phyloP scores from a whole-genome alignment of 2,888 invertebrate genomes.

The Rutpela maculata region DNA sequence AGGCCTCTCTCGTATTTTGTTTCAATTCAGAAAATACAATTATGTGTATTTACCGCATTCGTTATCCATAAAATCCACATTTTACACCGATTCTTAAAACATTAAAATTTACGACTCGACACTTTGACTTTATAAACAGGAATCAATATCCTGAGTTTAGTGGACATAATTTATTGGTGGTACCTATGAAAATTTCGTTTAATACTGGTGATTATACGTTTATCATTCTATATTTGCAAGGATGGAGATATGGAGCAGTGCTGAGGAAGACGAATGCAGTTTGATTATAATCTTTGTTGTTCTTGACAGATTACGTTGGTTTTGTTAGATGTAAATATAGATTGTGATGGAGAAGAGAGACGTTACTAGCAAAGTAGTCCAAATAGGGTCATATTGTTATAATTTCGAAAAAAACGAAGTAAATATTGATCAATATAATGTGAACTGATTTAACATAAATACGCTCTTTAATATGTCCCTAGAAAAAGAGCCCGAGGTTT shows the following conservation, averaged over 20 bases:
- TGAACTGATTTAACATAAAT: too few relatives aligned
- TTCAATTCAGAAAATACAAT: conserved; percentile 13
- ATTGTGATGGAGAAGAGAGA: too few relatives aligned
- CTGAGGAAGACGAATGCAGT: background rate
- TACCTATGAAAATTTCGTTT: background rate
- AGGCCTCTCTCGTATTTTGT: conserved; percentile 45
- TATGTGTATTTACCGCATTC: conserved; percentile 9
- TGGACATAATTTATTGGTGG: background rate
- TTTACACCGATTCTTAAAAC: background rate
- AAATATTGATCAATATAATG: too few relatives aligned
- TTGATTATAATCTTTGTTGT: background rate
- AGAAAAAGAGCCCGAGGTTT: too few relatives aligned
- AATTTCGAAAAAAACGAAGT: too few relatives aligned
- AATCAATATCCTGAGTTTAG: background rate
- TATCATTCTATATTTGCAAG: background rate
- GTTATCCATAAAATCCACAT: conserved; percentile 19
- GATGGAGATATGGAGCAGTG: background rate
- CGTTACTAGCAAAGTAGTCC: too few relatives aligned
- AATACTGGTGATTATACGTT: background rate
- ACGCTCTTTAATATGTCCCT: too few relatives aligned
- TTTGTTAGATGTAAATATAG: background rate
- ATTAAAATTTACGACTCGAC: conserved; percentile 2
- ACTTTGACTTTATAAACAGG: background rate
- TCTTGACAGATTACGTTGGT: background rate
- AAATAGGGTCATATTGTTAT: too few relatives aligned